Evolutionary conservation across 1,140 invertebrate genomes (phyloP), one percentile per base, ranked within the genome.

Genomic region (Cotesia glomerata): DNA sequence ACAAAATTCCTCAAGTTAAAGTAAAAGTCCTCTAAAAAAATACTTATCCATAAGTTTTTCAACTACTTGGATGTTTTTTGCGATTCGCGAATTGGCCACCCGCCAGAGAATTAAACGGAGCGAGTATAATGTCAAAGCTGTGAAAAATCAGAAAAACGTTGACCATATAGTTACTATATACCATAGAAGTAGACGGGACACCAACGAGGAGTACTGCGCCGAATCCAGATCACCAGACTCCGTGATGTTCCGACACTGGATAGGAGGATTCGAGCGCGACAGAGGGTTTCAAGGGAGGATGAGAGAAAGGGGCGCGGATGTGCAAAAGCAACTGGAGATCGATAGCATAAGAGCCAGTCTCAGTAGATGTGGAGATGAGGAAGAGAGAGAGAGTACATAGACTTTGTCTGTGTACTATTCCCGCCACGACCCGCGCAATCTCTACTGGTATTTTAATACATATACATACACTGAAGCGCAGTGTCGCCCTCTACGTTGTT

Each of bases 271-370:
- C 5, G 39, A 45, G 39, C 11, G 8, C 11, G 26, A 26, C 26
- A 45, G 39, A 45, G 39, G 39, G 11, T 11, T 7, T 5, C 8
- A 11, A 2, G 39, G 56, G 16, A 14, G 52, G 52, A 54, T 5
- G 52, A 54, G 52, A 5, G 16, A 13, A 26, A 56, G 65, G 59
- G 8, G 11, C 13, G 32, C 3, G 26, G 56, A 68, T 59, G 71
- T 71, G 39, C 74, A 61, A 61, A 62, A 75, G 59, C 11, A 26
- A 13, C 59, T 13, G 34, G 52, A 69, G 69, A 62, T 62, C 59
- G 59, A 62, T 62, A 62, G 32, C 59, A 65, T 66, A 61, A n/a
- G 39, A 39, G 26, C 35, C 14, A 3, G 26, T 26, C 26, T 26
- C 26, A 26, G 1, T 26, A 26, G 26, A 26, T 26, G 26, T 26